A percentile compares a stretch with the other conserved stretches of the same genome.
Evolutionary conservation across 2,888 invertebrate genomes (phyloP).

Genomic region (Mystacides longicornis): DNA sequence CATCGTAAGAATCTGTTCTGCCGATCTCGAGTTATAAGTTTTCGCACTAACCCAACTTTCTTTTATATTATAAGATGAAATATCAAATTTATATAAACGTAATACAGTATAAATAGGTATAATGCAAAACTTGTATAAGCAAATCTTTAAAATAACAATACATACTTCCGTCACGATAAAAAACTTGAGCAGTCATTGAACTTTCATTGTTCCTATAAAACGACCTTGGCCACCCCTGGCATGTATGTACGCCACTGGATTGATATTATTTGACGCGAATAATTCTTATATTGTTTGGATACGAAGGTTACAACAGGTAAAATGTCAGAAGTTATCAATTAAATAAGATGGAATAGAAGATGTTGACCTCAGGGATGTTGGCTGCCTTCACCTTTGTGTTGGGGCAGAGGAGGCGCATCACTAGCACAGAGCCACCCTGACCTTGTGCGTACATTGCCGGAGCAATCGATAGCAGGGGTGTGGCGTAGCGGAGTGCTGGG

Average conservation of each 20-base stretch:
- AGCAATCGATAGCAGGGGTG: not conserved
- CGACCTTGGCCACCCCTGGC: not conserved
- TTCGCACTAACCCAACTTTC: too few species aligned
- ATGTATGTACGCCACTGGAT: too few species aligned
- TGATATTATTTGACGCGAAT: too few species aligned
- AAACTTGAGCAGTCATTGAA: not conserved
- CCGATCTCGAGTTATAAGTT: too few species aligned
- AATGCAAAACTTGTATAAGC: not conserved
- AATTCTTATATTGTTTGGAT: too few species aligned
- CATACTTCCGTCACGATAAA: not conserved
- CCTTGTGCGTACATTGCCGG: not conserved
- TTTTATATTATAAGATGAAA: too few species aligned
- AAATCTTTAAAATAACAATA: not conserved
- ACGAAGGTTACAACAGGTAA: too few species aligned
- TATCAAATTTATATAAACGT: too few species aligned
- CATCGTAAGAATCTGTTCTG: too few species aligned
- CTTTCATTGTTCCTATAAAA: not conserved
- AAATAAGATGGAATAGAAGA: too few species aligned
- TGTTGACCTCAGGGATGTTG: not conserved
- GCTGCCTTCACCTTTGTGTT: not conserved
- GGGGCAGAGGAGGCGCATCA: not conserved
- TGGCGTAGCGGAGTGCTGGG: not conserved
- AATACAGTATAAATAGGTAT: not conserved
- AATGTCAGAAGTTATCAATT: too few species aligned
- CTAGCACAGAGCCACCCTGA: not conserved